Conservation (phyloP, 2,888 invertebrate species). For the Leptopilina myrica region DNA sequence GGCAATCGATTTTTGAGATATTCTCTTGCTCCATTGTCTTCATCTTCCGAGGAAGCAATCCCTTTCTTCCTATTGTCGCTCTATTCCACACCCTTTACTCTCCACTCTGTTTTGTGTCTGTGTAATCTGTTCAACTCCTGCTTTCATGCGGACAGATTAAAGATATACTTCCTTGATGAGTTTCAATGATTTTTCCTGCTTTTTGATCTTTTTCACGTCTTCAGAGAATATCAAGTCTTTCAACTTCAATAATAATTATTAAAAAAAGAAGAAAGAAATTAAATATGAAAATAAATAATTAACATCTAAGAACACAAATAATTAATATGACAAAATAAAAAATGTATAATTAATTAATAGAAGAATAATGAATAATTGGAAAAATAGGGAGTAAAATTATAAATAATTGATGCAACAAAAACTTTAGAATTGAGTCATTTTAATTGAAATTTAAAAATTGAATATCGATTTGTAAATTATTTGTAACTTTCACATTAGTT, state of each 20-base stretch:
- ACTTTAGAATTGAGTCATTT: too few relatives aligned
- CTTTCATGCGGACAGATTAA: neutral
- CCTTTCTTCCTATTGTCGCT: conserved; percentile 19
- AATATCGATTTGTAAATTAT: too few relatives aligned
- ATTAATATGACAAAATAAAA: too few relatives aligned
- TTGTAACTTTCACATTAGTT: too few relatives aligned
- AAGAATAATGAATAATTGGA: too few relatives aligned
- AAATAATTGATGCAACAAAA: too few relatives aligned
- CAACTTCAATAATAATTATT: neutral
- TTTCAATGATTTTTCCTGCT: neutral
- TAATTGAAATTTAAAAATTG: too few relatives aligned
- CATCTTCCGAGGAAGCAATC: conserved; percentile 18
- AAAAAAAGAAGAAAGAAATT: neutral
- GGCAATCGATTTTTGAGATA: conserved; percentile 28
- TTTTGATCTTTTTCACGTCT: neutral
- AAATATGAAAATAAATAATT: neutral
- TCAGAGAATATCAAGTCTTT: neutral
- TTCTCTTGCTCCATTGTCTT: conserved; percentile 24
- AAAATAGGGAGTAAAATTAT: too few relatives aligned
- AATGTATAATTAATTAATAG: too few relatives aligned
- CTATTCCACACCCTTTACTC: neutral
- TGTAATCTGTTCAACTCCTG: neutral
- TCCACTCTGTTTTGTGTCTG: neutral
- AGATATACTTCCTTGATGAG: neutral
- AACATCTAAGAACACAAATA: too few relatives aligned